Base-by-base conservation (phyloP, 2,113 vertebrate genomes). In the Ophthalmolycus amberensis region DNA sequence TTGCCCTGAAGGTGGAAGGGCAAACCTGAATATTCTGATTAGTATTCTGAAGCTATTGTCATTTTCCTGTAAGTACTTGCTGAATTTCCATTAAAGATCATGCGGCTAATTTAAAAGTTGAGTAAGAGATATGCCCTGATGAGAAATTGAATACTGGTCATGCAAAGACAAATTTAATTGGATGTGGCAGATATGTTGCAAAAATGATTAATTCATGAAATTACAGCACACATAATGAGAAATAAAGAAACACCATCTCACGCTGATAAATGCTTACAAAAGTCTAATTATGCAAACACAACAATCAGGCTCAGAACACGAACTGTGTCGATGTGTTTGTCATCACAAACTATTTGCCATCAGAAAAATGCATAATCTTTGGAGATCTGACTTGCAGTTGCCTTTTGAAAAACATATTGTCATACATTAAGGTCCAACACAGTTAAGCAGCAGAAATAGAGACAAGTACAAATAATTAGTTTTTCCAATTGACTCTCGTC, bases 81-180 rank as follows among this genome's bases (percentile, higher is more conserved):
- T 79, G 86, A 85, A 72, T 86, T 1, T 6, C 77, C 64, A 75
- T 73, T 78, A 68, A 84, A 75, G 37, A 85, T 71, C 12, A 10
- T 46, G 66, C 4, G 9, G 32, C 65, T 71, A 56, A 83, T 85
- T 89, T 76, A 62, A 88, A 84, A 86, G 74, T 83, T 83, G 75
- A 90, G 68, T 72, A 85, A 90, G 75, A 83, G 75, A 84, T 71
- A 71, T 56, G 83, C 20, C 64, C 85, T 0, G 4, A 77, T 85
- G 80, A 91, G 60, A 85, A 89, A 89, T 83, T 50, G n/a, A 89
- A 85, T 62, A 64, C 60, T 81, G 77, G 82, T 85, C 86, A 90
- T 87, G 90, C 88, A 88, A 86, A 83, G 81, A 89, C 80, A 59
- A 90, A 73, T 80, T 71, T 88, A 91, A 93, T 90, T 91, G 88